phyloP scores from a whole-genome alignment of 2,797 vertebrate species.

The Malacoraja senta region DNA sequence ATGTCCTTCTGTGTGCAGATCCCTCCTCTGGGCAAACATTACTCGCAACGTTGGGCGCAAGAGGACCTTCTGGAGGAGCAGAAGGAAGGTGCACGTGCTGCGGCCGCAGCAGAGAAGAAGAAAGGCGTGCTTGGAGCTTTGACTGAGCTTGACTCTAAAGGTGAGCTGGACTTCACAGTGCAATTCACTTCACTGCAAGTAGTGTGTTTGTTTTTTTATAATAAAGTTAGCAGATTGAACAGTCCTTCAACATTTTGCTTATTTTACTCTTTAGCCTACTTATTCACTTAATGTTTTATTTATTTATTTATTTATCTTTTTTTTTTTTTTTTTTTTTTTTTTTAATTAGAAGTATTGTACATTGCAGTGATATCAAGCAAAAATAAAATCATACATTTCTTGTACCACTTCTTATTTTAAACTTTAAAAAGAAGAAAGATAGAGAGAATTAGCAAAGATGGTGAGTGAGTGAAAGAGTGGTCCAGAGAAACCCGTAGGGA shows the following conservation, averaged over 20 bases:
- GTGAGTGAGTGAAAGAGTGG: too few species aligned
- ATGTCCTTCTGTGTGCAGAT: conserved; percentile 58
- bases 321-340: too few species aligned
- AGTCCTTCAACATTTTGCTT: neutral
- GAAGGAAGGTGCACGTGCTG: conserved; percentile 81
- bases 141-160: conserved; percentile 91
- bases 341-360: too few species aligned
- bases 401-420: too few species aligned
- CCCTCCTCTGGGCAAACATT: conserved; percentile 87
- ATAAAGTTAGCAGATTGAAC: neutral
- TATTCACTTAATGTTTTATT: neutral
- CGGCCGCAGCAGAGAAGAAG: conserved; percentile 82
- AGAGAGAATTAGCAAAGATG: too few species aligned
- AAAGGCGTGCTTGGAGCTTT: conserved; percentile 83
- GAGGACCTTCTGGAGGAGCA: conserved; percentile 94
- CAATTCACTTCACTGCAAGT: neutral
- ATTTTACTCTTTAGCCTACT: neutral
- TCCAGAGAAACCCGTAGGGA: too few species aligned
- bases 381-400: too few species aligned
- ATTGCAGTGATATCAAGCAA: too few species aligned
- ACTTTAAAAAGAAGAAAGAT: too few species aligned
- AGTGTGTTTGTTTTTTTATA: too few species aligned
- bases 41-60: conserved; percentile 94
- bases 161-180: conserved; percentile 49
- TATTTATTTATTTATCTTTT: too few species aligned